Evolutionary conservation across 2,113 vertebrate species (phyloP), one percentile per base, ranked within the genome.

Genomic region (Clarias macrocephalus): DNA sequence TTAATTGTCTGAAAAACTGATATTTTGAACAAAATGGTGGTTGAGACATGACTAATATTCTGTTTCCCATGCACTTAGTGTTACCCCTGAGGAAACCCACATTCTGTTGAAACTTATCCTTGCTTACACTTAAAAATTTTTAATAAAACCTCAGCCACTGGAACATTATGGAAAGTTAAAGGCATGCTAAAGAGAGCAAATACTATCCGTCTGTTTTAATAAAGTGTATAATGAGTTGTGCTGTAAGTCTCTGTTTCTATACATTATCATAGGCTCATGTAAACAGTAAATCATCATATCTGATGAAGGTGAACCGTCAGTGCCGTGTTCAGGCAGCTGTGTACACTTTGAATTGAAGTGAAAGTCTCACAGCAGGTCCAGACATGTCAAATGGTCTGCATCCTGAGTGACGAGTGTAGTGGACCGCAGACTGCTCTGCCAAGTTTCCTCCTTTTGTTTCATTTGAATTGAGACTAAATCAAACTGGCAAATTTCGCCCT

Each of bases 371-470:
- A 62, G 59, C 52, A 3, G 82, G 82, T 66, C 66, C 77, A 86
- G 85, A 82, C 84, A 63, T 59, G 66, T 48, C 57, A 19, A 42
- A 59, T 54, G 76, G 33, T 87, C 88, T 48, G 60, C 59, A 83
- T 86, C 63, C 83, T 83, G 63, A 80, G 80, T n/a, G 48, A 59
- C 66, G 57, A 82, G 82, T 66, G 21, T 23, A 84, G 3, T 30
- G 65, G 77, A 83, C 59, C 42, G 5, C 59, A 70, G 56, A 85
- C 59, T 15, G 18, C 87, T 54, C 23, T 88, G 90, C 65, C 88
- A 85, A 88, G 85, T 88, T 91, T 89, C 85, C 88, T 90, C 59
- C 86, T 81, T 89, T 91, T 91, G 88, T 91, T 88, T 87, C 70
- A 85, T 72, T 66, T n/a, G 84, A 57, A 62, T 80, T 54, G 42